A percentile compares a stretch with the other conserved stretches of the same genome.
Conservation (phyloP, 2,113 vertebrate species). For the Labeo rohita region DNA sequence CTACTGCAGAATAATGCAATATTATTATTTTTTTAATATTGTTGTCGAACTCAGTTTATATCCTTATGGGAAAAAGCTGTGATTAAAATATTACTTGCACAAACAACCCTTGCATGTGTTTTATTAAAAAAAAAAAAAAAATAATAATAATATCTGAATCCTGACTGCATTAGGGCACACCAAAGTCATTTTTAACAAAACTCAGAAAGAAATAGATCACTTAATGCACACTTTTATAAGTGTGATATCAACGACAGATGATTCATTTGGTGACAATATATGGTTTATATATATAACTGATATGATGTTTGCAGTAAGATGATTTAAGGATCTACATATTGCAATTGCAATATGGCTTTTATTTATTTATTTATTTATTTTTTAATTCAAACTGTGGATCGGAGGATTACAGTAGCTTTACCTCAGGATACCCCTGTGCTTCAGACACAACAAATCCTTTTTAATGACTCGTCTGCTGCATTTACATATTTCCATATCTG, state of each 20-base stretch:
- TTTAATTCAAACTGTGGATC: neutral
- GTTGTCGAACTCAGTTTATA: too few relatives aligned
- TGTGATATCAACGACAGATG: neutral
- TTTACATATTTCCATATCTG: neutral
- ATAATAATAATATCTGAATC: too few relatives aligned
- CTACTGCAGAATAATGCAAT: neutral
- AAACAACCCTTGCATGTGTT: neutral
- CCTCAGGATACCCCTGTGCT: neutral
- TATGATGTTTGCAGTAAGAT: neutral
- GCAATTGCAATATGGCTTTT: too few relatives aligned
- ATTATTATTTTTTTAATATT: too few relatives aligned
- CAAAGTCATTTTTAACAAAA: neutral
- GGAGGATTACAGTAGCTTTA: conserved; percentile 1
- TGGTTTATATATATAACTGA: neutral
- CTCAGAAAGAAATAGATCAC: neutral
- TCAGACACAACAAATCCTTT: neutral
- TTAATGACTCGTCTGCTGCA: neutral
- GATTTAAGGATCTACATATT: neutral
- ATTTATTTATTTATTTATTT: neutral
- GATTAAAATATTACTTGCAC: neutral
- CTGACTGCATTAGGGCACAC: too few relatives aligned
- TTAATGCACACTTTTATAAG: neutral
- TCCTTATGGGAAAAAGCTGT: neutral
- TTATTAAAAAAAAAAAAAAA: too few relatives aligned
- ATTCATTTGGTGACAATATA: neutral